Percentiles rank a stretch among this genome's conserved stretches.
phyloP scores from a whole-genome alignment of 1,140 invertebrate genomes.

The Bombus pascuorum region DNA sequence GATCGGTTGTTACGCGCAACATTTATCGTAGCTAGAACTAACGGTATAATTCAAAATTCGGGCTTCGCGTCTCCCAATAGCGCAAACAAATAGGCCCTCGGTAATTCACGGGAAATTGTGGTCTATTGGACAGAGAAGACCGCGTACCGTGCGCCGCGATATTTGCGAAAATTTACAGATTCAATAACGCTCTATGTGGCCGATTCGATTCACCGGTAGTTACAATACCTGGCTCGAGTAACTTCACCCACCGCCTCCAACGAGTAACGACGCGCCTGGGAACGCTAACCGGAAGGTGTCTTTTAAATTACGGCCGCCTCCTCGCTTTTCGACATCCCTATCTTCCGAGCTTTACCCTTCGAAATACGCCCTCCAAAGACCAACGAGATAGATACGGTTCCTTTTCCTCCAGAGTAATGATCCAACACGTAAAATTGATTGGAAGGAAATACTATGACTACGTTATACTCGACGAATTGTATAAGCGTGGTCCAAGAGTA shows the following conservation, averaged over 20 bases:
- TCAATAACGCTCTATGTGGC: not conserved
- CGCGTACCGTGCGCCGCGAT: not conserved
- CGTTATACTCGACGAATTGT: too few species aligned
- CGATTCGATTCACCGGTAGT: not conserved
- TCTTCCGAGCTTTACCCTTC: too few species aligned
- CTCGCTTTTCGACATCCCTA: too few species aligned
- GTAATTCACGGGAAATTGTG: conserved; percentile 33
- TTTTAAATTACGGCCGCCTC: too few species aligned
- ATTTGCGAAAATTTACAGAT: conserved; percentile 36
- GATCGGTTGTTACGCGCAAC: conserved; percentile 16
- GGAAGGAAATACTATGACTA: too few species aligned
- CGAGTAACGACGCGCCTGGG: not conserved
- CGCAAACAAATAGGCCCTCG: not conserved
- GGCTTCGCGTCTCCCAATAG: not conserved
- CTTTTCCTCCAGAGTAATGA: too few species aligned
- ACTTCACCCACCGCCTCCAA: not conserved
- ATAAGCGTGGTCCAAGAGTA: too few species aligned
- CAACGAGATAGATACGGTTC: too few species aligned
- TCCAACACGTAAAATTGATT: too few species aligned
- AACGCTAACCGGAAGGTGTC: not conserved
- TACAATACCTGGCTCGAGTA: not conserved
- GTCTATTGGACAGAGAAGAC: too few species aligned
- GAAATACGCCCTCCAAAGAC: too few species aligned
- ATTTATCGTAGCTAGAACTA: conserved; percentile 14
- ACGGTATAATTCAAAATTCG: conserved; percentile 35